Evolutionary conservation across 2,113 vertebrate genomes (phyloP).

Genomic region (Hylia prasina): DNA sequence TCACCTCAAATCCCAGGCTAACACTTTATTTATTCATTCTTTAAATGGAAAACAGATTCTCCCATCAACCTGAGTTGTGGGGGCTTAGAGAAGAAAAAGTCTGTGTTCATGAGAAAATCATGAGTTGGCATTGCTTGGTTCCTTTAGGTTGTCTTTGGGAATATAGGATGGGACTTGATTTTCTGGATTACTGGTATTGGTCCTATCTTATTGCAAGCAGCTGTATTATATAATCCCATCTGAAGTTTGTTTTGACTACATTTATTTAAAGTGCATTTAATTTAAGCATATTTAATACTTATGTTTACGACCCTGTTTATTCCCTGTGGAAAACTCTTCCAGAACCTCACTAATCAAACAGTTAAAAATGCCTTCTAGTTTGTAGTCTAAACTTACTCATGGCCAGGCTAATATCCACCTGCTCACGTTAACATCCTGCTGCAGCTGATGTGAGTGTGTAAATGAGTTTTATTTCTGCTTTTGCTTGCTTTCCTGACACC

Average conservation of each 20-base stretch:
- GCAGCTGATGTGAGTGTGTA: background rate
- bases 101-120: background rate
- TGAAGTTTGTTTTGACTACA: background rate
- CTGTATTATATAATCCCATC: background rate
- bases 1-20: background rate
- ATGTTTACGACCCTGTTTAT: background rate
- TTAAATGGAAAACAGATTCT: slow-evolving; percentile 27
- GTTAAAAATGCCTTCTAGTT: background rate
- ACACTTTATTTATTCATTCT: slow-evolving; percentile 16
- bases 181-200: background rate
- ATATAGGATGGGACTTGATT: background rate
- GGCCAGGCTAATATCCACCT: background rate
- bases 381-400: background rate
- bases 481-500: background rate
- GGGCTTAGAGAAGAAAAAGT: background rate
- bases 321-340: background rate
- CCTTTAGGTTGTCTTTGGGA: background rate
- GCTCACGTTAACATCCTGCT: background rate
- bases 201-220: background rate
- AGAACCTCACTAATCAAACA: background rate
- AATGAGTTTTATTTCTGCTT: background rate
- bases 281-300: background rate
- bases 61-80: background rate
- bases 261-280: background rate
- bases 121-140: background rate